Evolutionary conservation across 2,113 vertebrate species (phyloP), one percentile per base, ranked within the genome.

Genomic region (Heterocephalus glaber): DNA sequence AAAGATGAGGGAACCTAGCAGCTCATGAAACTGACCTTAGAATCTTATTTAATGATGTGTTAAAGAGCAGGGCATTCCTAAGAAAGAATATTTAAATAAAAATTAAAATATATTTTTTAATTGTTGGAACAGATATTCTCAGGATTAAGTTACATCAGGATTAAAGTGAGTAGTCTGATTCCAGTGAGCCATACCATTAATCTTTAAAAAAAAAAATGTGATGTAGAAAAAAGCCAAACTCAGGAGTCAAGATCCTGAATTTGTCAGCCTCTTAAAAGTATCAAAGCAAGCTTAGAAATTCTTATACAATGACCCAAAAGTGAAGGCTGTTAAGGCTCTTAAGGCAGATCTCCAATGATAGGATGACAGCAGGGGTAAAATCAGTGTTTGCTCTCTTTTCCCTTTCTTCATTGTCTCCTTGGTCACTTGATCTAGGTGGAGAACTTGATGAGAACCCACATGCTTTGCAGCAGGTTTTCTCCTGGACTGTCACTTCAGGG

Each of bases 81-180:
- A 95, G 68, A 86, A 92, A 60, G 38, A 72, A 35, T 30, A 90
- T 74, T 83, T 90, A 90, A 92, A 35, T 19, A 90, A 93, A 95
- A 65, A 70, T 84, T 26, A 91, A 85, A 81, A n/a, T 65, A 0
- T 70, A 30, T 86, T 89, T 80, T 96, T 38, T 61, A 90, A 52
- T 76, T 56, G n/a, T 56, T 65, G 85, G 24, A 81, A 66, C 54
- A 77, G 58, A 33, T 86, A 52, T 68, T 61, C 19, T 61, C 24
- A 58, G 52, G n/a, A 60, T 94, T 44, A 56, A 84, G 10, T 83
- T 52, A 10, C 92, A 11, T 92, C 49, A 68, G 24, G 41, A 72
- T 79, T 82, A 70, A 38, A 56, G 76, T 28, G 8, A 30, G 47
- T 92, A 66, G 33, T 89, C 20, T 74, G 49, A 84, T 85, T 52